phyloP scores from a whole-genome alignment of 1,140 invertebrate genomes.

The Cydia amplana region DNA sequence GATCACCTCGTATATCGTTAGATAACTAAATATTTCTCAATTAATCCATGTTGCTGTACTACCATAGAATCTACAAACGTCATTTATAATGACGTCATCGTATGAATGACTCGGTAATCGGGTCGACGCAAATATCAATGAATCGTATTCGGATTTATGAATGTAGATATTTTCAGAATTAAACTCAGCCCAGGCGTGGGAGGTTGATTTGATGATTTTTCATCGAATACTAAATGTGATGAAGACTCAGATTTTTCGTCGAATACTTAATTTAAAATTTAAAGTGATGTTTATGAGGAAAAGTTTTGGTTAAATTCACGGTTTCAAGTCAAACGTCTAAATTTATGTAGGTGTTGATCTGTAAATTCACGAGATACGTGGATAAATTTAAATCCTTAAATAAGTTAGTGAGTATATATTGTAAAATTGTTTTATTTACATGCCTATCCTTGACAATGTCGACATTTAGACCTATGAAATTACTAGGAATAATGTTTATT shows the following conservation, averaged over 20 bases:
- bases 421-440: too few relatives aligned
- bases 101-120: background rate
- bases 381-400: too few relatives aligned
- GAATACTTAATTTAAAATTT: conserved; percentile 13
- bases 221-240: background rate
- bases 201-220: background rate
- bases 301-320: background rate
- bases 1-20: too few relatives aligned
- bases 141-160: conserved; percentile 14
- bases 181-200: background rate
- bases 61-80: background rate
- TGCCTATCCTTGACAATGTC: too few relatives aligned
- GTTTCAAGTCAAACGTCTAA: background rate
- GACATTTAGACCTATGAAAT: too few relatives aligned
- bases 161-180: background rate
- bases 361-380: too few relatives aligned
- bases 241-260: background rate
- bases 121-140: background rate
- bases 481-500: too few relatives aligned
- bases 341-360: too few relatives aligned
- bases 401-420: too few relatives aligned
- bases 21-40: too few relatives aligned
- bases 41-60: too few relatives aligned
- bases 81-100: background rate
- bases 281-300: background rate